Conservation (phyloP, 2,797 vertebrate genomes). For the Emydoidea blandingii region DNA sequence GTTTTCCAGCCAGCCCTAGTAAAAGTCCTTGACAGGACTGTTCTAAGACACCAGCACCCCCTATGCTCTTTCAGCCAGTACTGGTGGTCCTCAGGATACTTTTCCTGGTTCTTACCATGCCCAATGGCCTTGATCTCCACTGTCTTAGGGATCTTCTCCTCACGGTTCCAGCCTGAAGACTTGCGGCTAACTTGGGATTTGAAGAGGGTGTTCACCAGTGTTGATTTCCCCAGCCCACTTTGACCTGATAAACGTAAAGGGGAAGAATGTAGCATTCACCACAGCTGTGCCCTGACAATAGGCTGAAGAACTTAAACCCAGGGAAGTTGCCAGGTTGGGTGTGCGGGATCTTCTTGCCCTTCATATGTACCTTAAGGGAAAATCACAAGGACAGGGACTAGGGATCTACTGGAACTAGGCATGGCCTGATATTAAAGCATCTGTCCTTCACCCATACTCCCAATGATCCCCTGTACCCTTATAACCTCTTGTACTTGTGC, state of each 20-base stretch:
- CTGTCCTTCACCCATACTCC: background rate
- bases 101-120: constrained; percentile 85
- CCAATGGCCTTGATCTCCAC: constrained; percentile 96
- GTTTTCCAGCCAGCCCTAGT: background rate
- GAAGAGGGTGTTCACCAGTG: constrained; percentile 95
- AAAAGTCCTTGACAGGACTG: background rate
- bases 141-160: constrained; percentile 97
- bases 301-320: background rate
- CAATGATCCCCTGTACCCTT: background rate
- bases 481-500: background rate
- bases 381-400: background rate
- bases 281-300: background rate
- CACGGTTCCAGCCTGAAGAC: constrained; percentile 91
- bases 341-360: background rate
- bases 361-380: background rate
- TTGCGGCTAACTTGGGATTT: constrained; percentile 98
- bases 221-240: constrained; percentile 96
- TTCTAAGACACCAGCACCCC: background rate
- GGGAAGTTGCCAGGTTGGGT: background rate
- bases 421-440: background rate
- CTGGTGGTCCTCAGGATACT: background rate
- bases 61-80: background rate
- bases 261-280: background rate
- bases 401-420: background rate
- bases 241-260: constrained; percentile 84